Base-by-base conservation (phyloP, 2,888 invertebrate species). In the Entomobrya proxima region DNA sequence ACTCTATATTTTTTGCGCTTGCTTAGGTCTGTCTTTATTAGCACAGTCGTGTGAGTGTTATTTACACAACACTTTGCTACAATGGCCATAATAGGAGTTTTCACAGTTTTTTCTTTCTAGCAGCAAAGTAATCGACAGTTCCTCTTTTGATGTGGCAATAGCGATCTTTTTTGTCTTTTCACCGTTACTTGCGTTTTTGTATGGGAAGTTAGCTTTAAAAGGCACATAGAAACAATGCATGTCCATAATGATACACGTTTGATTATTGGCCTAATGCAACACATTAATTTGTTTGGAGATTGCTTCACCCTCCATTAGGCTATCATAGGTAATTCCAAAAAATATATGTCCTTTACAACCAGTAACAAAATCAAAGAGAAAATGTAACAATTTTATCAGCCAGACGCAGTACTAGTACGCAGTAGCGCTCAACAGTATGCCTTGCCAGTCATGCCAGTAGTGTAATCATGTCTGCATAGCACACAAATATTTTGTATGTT, bases 61-160 rank as follows among this genome's bases (percentile, higher is more conserved):
- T 64, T 64, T 64, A n/a, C 64, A 35, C 35, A 64, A 37, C 18
- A 64, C 18, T 61, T 32, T 15, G 30, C 27, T 21, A 74, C 27
- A 75, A 50, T 50, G 21, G 32, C 52, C 50, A 50, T 74, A 74
- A 74, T 74, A 3, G 50, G 74, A 50, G 50, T 50, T 50, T 74
- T 74, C 74, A 35, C 32, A 11, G 21, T 47, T 15, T 30, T 72
- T 11, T n/a, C n/a, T n/a, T 40, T 44, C 3, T 13, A 21, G 40
- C 9, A 44, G 40, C 21, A 67, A 69, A 18, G 7, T 67, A 24
- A 67, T 64, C 30, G 32, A 64, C 55, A n/a, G 4, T 2, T 55
- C 5, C 15, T n/a, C 24, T 24, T 55, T 27, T n/a, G n/a, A n/a
- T n/a, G n/a, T n/a, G n/a, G 44, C 44, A 40, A 40, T 15, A 15